A percentile compares a stretch with the other conserved stretches of the same genome.
Evolutionary conservation across 2,797 vertebrate genomes (phyloP).

Genomic region (Crocodylus rhombifer): DNA sequence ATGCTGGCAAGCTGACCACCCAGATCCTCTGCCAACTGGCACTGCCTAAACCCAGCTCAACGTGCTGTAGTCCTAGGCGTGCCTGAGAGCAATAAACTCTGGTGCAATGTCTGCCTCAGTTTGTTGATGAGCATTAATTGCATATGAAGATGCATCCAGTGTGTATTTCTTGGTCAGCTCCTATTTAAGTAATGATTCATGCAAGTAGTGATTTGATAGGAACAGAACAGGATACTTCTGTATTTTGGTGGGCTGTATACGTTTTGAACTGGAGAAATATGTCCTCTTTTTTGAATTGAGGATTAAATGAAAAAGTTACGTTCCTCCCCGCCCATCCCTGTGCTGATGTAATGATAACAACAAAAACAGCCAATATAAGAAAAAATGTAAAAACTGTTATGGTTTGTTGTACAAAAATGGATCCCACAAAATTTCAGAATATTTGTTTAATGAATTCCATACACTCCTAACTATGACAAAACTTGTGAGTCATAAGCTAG

Average conservation of each 20-base stretch:
- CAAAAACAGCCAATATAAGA: not conserved
- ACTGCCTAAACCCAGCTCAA: no score
- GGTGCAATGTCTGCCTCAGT: no score
- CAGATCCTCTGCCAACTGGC: no score
- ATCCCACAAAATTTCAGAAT: slow-evolving; percentile 45
- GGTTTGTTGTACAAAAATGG: slow-evolving; percentile 29
- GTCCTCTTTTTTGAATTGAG: not conserved
- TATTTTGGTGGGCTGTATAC: not conserved
- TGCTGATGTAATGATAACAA: not conserved
- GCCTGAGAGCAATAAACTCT: no score
- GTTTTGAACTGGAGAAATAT: not conserved
- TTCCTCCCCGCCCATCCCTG: not conserved
- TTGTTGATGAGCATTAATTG: no score
- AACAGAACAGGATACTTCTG: not conserved
- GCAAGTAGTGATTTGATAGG: not conserved
- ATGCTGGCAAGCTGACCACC: no score
- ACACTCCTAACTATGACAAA: slow-evolving; percentile 47
- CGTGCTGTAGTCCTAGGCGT: no score
- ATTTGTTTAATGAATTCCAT: slow-evolving; percentile 63
- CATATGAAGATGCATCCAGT: not conserved
- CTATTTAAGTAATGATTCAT: not conserved
- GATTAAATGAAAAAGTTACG: not conserved
- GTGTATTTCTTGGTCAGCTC: not conserved
- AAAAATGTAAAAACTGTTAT: not conserved
- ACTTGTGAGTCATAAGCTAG: slow-evolving; percentile 50